Conservation (phyloP, 2,888 invertebrate species). For the Toxonevra muliebris region DNA sequence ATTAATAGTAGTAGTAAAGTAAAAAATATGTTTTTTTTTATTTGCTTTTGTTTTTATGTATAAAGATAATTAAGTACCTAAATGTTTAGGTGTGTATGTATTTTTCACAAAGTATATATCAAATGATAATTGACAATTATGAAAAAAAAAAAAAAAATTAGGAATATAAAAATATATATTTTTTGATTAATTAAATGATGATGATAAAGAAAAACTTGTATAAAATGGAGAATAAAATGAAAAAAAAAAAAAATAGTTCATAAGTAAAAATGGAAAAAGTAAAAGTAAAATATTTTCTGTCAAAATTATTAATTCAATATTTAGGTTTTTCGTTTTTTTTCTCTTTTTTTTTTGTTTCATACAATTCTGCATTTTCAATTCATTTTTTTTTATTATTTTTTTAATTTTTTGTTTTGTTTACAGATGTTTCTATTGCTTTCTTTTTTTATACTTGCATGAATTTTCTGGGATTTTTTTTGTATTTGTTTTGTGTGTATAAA, state of each 20-base stretch:
- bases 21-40: no score
- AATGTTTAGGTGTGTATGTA: no score
- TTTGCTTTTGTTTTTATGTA: no score
- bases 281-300: background rate
- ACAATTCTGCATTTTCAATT: conserved; percentile 27
- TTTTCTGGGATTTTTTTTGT: conserved; percentile 29
- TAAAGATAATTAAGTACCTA: no score
- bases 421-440: background rate
- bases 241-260: conserved; percentile 9
- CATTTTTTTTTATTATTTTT: conserved; percentile 15
- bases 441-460: conserved; percentile 22
- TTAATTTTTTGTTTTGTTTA: conserved; percentile 22
- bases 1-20: no score
- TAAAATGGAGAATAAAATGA: conserved; percentile 1
- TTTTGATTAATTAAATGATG: background rate
- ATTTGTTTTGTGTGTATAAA: conserved; percentile 13
- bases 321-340: conserved; percentile 21
- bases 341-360: conserved; percentile 7
- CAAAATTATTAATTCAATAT: conserved; percentile 2
- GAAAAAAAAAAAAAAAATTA: background rate
- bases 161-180: background rate
- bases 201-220: background rate
- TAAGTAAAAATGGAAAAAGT: background rate
- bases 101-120: conserved; percentile 24
- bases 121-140: conserved; percentile 19